phyloP scores from a whole-genome alignment of 2,888 invertebrate species.

The Belgica antarctica region DNA sequence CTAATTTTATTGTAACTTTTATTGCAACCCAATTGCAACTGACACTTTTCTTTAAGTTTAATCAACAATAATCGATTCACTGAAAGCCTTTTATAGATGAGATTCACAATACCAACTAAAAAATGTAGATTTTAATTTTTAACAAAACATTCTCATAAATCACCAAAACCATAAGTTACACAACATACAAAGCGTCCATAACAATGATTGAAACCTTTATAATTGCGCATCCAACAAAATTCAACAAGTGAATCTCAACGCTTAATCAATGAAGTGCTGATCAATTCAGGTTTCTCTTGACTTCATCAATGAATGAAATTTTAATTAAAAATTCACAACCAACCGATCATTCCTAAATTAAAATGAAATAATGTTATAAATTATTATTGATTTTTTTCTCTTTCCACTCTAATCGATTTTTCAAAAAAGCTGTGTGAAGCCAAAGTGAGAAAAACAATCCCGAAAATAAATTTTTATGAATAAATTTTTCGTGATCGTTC shows the following conservation, averaged over 20 bases:
- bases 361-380: neutral
- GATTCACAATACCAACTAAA: too few species aligned
- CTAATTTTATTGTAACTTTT: too few species aligned
- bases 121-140: neutral
- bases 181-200: too few species aligned
- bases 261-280: conserved; percentile 1
- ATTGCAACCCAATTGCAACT: too few species aligned
- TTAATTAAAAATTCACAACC: neutral
- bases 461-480: neutral
- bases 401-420: conserved; percentile 13
- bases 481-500: neutral
- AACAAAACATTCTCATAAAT: neutral
- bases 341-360: neutral
- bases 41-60: too few species aligned
- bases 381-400: neutral
- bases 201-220: neutral
- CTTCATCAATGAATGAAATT: neutral
- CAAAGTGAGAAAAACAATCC: conserved; percentile 16
- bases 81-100: too few species aligned
- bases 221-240: conserved; percentile 6
- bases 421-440: conserved; percentile 8
- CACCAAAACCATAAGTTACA: too few species aligned
- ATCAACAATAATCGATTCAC: too few species aligned
- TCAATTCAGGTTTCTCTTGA: neutral
- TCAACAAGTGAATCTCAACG: neutral